Conservation (phyloP, 2,888 invertebrate genomes). For the Strigamia maritima region DNA sequence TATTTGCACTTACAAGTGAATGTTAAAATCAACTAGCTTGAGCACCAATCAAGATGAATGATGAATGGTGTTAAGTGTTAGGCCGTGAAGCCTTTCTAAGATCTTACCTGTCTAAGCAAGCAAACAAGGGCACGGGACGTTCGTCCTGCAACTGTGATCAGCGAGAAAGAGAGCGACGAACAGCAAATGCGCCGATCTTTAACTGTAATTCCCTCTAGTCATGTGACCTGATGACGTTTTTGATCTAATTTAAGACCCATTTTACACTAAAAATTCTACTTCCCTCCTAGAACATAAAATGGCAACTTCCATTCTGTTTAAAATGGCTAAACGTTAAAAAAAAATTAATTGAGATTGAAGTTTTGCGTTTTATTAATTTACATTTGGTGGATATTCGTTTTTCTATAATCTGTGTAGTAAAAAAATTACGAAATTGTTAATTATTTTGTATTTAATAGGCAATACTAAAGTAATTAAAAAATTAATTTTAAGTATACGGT, state of each 20-base stretch:
- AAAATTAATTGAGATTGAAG: not conserved
- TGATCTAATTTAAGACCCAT: not conserved
- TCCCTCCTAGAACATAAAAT: not conserved
- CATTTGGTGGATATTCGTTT: too few species aligned
- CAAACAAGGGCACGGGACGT: not conserved
- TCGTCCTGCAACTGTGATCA: not conserved
- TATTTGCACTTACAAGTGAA: not conserved
- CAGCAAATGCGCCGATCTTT: not conserved
- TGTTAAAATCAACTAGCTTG: not conserved
- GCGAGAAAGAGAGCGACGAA: not conserved
- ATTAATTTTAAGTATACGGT: too few species aligned
- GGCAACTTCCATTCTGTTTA: not conserved
- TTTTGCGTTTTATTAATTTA: too few species aligned
- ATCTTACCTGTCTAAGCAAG: not conserved
- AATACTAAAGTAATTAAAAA: too few species aligned
- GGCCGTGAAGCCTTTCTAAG: not conserved
- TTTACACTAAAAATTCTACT: not conserved
- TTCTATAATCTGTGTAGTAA: too few species aligned
- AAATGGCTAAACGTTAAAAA: not conserved
- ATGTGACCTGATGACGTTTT: not conserved
- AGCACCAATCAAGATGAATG: not conserved
- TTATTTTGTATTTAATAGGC: too few species aligned
- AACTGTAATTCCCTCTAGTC: not conserved
- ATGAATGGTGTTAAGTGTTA: not conserved
- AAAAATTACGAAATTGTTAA: too few species aligned